Conservation (phyloP, 1,140 invertebrate genomes). For the Pachyrhynchus sulphureomaculatus region DNA sequence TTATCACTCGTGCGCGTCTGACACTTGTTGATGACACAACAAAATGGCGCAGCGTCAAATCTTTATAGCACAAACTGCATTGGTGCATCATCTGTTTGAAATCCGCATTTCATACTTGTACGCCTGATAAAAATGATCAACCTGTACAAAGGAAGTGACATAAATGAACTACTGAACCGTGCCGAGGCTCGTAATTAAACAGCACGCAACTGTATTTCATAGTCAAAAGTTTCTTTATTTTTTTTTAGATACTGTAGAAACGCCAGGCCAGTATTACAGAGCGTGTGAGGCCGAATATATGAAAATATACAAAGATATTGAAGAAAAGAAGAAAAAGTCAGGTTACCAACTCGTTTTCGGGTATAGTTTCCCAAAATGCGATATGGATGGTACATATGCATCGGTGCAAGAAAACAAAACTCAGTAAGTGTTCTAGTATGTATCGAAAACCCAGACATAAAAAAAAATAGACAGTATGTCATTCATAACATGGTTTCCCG, state of each 20-base stretch:
- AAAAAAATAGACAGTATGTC: neutral
- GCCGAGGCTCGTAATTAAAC: too few species aligned
- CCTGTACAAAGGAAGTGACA: too few species aligned
- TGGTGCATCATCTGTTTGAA: too few species aligned
- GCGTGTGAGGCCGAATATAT: slow-evolving; percentile 53
- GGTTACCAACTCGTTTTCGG: slow-evolving; percentile 46
- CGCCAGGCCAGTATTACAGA: slow-evolving; percentile 50
- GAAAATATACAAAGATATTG: slow-evolving; percentile 46
- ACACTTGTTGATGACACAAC: too few species aligned
- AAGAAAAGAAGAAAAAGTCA: slow-evolving; percentile 44
- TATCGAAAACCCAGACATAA: neutral
- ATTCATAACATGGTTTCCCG: neutral
- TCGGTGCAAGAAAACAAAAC: slow-evolving; percentile 42
- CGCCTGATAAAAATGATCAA: too few species aligned
- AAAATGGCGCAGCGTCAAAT: too few species aligned
- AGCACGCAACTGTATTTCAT: neutral
- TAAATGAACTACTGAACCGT: too few species aligned
- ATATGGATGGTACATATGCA: slow-evolving; percentile 58
- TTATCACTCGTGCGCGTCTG: too few species aligned
- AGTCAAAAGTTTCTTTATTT: neutral
- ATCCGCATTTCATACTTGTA: too few species aligned
- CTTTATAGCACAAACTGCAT: too few species aligned
- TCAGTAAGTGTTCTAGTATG: slow-evolving; percentile 24
- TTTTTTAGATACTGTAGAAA: slow-evolving; percentile 37
- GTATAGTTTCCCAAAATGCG: slow-evolving; percentile 51